Conservation (phyloP, 2,888 invertebrate species). For the Dorcus parallelipipedus region DNA sequence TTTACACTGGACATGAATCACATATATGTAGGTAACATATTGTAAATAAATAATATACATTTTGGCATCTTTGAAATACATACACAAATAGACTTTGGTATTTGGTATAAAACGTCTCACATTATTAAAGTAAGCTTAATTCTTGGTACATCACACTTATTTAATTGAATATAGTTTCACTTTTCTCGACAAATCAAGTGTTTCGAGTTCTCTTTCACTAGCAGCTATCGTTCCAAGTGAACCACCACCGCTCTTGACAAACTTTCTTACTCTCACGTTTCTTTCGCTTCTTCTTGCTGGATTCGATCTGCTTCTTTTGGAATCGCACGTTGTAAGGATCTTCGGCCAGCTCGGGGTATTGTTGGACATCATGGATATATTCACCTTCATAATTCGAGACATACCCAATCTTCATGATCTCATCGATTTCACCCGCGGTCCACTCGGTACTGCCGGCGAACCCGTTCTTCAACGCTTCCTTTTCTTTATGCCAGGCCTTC, state of each 20-base stretch:
- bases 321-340: slow-evolving; percentile 94
- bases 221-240: slow-evolving; percentile 48
- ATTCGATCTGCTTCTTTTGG: slow-evolving; percentile 73
- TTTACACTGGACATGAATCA: slow-evolving; percentile 43
- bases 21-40: slow-evolving; percentile 51
- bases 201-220: slow-evolving; percentile 34
- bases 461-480: slow-evolving; percentile 76
- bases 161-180: slow-evolving; percentile 47
- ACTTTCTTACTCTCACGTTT: slow-evolving; percentile 56
- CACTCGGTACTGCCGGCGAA: slow-evolving; percentile 78
- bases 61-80: slow-evolving; percentile 61
- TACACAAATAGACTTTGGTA: slow-evolving; percentile 66
- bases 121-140: slow-evolving; percentile 40
- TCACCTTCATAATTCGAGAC: slow-evolving; percentile 86
- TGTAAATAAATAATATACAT: slow-evolving; percentile 51
- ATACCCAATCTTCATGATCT: slow-evolving; percentile 80
- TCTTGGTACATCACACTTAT: slow-evolving; percentile 51
- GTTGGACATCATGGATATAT: slow-evolving; percentile 85
- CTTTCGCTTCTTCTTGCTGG: slow-evolving; percentile 69
- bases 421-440: slow-evolving; percentile 84
- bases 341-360: slow-evolving; percentile 91
- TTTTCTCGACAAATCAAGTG: slow-evolving; percentile 12
- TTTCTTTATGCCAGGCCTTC: slow-evolving; percentile 91
- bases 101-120: slow-evolving; percentile 54
- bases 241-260: slow-evolving; percentile 46